Evolutionary conservation across 2,888 invertebrate genomes (phyloP).

Genomic region (Bugula neritina): DNA sequence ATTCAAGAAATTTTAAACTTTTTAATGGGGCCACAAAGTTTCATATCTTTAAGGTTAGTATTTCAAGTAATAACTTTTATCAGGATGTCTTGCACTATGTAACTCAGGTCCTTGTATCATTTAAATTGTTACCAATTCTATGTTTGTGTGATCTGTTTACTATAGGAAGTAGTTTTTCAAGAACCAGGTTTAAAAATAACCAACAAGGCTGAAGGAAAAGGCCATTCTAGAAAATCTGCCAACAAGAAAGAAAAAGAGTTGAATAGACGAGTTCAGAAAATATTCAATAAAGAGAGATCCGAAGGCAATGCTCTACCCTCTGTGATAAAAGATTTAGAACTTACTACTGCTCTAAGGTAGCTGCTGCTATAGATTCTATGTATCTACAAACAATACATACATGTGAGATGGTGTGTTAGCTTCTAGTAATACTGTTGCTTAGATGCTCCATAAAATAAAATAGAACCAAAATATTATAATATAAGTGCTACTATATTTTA

Average conservation of each 20-base stretch:
- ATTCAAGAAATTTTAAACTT: no score
- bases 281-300: conserved; percentile 17
- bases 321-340: conserved; percentile 12
- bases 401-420: no score
- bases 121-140: not conserved
- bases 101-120: no score
- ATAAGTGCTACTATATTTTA: no score
- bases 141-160: not conserved
- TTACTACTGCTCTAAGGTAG: conserved; percentile 3
- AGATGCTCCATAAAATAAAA: no score
- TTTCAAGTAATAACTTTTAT: no score
- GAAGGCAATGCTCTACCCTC: conserved; percentile 13
- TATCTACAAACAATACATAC: no score
- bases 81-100: no score
- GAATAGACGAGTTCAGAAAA: conserved; percentile 16
- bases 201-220: conserved; percentile 15
- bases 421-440: no score
- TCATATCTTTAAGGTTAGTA: no score
- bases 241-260: conserved; percentile 4
- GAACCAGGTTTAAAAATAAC: conserved; percentile 14
- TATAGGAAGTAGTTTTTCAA: conserved; percentile 14
- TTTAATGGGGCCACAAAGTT: no score
- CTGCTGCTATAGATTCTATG: not conserved
- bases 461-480: no score
- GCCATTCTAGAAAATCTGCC: conserved; percentile 2